These are phyloP conservation scores for Ophiodon elongatus DNA, from an alignment of 2,113 vertebrate species.

Conservation along the genomic window DNA sequence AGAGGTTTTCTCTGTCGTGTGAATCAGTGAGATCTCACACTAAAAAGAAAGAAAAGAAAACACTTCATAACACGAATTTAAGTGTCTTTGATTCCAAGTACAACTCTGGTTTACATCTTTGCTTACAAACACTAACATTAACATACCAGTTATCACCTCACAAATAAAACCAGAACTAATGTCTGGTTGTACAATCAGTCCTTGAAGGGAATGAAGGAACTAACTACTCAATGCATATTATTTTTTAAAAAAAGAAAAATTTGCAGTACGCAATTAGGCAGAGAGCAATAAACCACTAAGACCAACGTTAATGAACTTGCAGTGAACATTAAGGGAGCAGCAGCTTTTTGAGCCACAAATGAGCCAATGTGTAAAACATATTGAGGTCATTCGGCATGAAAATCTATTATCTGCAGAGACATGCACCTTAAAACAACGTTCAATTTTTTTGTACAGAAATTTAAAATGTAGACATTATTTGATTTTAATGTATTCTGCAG, in stretches of 20 bases:
- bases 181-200: neutral
- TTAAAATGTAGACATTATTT: neutral
- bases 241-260: neutral
- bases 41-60: neutral
- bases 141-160: neutral
- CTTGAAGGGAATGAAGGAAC: neutral
- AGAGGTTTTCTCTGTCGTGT: neutral
- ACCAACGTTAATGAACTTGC: conserved; percentile 25
- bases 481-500: neutral
- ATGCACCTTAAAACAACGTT: neutral
- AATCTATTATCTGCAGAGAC: conserved; percentile 1
- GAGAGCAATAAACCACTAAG: conserved; percentile 19
- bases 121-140: neutral
- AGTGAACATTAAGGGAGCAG: conserved; percentile 21
- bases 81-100: neutral
- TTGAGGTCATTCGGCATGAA: neutral
- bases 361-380: conserved; percentile 32
- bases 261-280: conserved; percentile 9
- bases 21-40: neutral
- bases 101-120: neutral
- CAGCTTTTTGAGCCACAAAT: conserved; percentile 22
- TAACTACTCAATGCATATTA: neutral
- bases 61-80: neutral
- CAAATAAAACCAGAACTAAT: neutral
- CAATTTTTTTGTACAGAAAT: neutral